Evolutionary conservation across 2,888 invertebrate species (phyloP).

Genomic region (Noctuana brunneofusca): DNA sequence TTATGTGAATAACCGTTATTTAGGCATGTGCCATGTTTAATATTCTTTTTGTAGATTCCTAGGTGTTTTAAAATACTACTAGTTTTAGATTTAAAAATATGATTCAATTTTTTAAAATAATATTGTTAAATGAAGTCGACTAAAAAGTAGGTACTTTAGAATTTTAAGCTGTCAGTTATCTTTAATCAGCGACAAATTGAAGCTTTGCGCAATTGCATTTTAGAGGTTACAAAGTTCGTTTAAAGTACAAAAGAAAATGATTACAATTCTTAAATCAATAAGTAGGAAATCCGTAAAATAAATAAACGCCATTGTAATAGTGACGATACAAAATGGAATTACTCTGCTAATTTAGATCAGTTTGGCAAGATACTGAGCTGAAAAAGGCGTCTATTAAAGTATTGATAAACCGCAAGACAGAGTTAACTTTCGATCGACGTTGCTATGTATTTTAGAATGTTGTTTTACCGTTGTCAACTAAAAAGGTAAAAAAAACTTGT

Average conservation of each 20-base stretch:
- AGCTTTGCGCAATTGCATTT: neutral
- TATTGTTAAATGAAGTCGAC: too few relatives aligned
- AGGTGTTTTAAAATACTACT: too few relatives aligned
- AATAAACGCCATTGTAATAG: too few relatives aligned
- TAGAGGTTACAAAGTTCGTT: neutral
- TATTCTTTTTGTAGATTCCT: too few relatives aligned
- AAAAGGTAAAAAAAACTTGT: constrained; percentile 37
- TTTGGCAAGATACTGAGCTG: constrained; percentile 2
- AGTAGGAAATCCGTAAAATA: constrained; percentile 1
- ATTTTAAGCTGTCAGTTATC: too few relatives aligned
- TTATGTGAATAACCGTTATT: too few relatives aligned
- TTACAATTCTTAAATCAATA: neutral
- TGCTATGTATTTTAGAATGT: constrained; percentile 39
- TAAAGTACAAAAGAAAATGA: too few relatives aligned
- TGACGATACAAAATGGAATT: neutral
- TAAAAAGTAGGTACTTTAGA: too few relatives aligned
- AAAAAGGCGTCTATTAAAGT: constrained; percentile 19
- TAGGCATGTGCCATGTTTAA: too few relatives aligned
- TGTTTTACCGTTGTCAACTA: constrained; percentile 40
- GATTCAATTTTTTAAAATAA: too few relatives aligned
- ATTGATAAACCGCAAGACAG: constrained; percentile 20
- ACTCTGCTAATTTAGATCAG: neutral
- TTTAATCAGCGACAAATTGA: too few relatives aligned
- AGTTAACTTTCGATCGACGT: constrained; percentile 30
- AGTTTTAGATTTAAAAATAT: too few relatives aligned